Evolutionary conservation across 2,113 vertebrate species (phyloP).

Genomic region (Phaethon lepturus): DNA sequence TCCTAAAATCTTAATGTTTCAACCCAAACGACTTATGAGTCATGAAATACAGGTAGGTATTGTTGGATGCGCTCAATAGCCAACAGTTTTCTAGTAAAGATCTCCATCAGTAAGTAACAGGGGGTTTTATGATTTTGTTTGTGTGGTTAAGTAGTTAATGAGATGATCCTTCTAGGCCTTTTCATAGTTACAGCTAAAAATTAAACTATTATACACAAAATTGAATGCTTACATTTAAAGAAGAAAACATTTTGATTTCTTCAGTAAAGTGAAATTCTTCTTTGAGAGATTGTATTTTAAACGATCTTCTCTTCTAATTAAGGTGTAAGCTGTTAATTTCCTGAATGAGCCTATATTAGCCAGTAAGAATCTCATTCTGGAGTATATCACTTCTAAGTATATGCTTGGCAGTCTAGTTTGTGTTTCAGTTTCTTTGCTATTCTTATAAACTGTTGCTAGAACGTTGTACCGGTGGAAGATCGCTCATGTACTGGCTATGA

Average conservation of each 20-base stretch:
- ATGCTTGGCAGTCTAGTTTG: not conserved
- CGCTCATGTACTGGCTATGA: not conserved
- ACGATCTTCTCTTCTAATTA: not conserved
- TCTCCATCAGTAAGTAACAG: not conserved
- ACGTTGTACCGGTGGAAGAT: not conserved
- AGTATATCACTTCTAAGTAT: not conserved
- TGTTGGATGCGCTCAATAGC: not conserved
- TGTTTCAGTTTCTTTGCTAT: slow-evolving; percentile 27
- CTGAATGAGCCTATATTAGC: not conserved
- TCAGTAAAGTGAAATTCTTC: not conserved
- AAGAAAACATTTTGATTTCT: not conserved
- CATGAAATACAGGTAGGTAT: not conserved
- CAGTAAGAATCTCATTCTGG: slow-evolving; percentile 1
- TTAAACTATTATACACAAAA: not conserved
- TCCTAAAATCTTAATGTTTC: not conserved
- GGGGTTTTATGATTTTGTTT: not conserved
- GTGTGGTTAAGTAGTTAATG: not conserved
- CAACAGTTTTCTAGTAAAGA: not conserved
- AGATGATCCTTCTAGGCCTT: not conserved
- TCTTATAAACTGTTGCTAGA: slow-evolving; percentile 19
- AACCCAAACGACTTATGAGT: not conserved
- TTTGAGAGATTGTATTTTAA: not conserved
- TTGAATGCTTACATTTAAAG: not conserved
- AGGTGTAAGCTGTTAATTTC: not conserved
- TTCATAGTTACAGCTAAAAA: not conserved